A percentile compares a stretch with the other conserved stretches of the same genome.
Evolutionary conservation across 64 coral and sea anemone genomes (phyloP).

Genomic region (Dendrophyllia cribrosa): DNA sequence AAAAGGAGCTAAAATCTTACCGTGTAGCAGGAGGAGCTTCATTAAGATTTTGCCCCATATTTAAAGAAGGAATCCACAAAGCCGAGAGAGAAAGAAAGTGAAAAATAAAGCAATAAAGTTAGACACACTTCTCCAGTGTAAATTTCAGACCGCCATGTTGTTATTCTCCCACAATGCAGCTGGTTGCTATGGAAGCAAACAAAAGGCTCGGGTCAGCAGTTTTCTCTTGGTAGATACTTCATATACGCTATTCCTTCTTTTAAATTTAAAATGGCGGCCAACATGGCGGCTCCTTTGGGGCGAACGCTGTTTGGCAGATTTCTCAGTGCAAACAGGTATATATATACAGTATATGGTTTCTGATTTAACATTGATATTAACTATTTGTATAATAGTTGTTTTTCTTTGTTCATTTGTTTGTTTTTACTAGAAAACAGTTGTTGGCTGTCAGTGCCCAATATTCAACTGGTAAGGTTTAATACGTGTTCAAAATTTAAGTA

Average conservation of each 20-base stretch:
- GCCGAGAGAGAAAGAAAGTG: not conserved
- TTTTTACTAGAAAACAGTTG: not conserved
- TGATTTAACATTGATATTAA: not conserved
- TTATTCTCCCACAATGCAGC: constrained; percentile 29
- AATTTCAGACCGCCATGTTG: not conserved
- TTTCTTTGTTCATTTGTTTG: not conserved
- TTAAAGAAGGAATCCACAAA: not conserved
- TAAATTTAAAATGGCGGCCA: constrained; percentile 67
- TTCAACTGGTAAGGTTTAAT: not conserved
- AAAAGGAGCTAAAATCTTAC: constrained; percentile 17
- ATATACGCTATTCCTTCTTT: not conserved
- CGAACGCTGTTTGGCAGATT: not conserved
- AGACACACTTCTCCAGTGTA: too few relatives aligned
- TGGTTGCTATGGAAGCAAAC: constrained; percentile 16
- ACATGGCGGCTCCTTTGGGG: constrained; percentile 30
- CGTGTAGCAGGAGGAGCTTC: constrained; percentile 38
- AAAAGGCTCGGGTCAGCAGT: constrained; percentile 5
- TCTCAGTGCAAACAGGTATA: not conserved
- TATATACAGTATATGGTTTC: not conserved
- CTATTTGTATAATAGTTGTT: not conserved
- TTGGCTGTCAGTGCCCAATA: not conserved
- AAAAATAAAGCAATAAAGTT: not conserved
- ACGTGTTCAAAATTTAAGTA: not conserved
- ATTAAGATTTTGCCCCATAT: constrained; percentile 75
- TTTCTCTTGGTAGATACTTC: not conserved